Base-by-base conservation (phyloP, 53 echinoderm and acorn worm genomes). In the Echinometra lucunter region DNA sequence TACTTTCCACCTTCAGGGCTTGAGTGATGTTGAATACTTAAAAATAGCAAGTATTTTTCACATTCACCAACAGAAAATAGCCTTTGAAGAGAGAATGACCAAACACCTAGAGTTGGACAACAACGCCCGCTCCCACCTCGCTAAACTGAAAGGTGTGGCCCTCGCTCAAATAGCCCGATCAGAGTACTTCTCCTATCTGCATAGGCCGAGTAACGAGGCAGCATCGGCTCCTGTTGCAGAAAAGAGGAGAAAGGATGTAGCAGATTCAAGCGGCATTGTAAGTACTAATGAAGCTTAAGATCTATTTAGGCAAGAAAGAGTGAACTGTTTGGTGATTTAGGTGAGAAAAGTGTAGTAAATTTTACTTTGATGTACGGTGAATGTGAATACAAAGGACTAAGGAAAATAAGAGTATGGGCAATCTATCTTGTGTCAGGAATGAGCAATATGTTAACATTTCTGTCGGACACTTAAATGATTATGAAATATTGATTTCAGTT, bases 121-220 rank as follows among this genome's bases (percentile, higher is more conserved):
- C 21, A 66, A 94, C 6, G 94, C 94, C 34, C 85, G 94, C 25
- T 44, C 58, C 55, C 83, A 83, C 15, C 88, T 97, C 21, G 97
- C 96, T 78, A 93, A 75, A 83, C 67, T 90, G 9, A 95, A 67
- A 81, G 97, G 97, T 15, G 91, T 95, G 90, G 37, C 93, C 63
- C 45, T 97, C 4, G 40, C 32, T 60, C 80, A 95, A 1, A 90
- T 96, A 74, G 49, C 91, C 96, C 96, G 75, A 92, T 96, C 95
- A 89, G 74, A 94, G 81, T 66, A 55, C 49, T n/a, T 12, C 4
- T 75, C 93, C 21, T 28, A 25, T 4, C 15, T 94, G 1, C n/a
- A 58, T 23, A 44, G 40, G 63, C 8, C 58, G 10, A 1, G 5
- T 2, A 38, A 42, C 7, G 9, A 17, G 19, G 63, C 4, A 28